A percentile compares a stretch with the other conserved stretches of the same genome.
phyloP scores from a whole-genome alignment of 2,113 vertebrate genomes.

The Euleptes europaea region DNA sequence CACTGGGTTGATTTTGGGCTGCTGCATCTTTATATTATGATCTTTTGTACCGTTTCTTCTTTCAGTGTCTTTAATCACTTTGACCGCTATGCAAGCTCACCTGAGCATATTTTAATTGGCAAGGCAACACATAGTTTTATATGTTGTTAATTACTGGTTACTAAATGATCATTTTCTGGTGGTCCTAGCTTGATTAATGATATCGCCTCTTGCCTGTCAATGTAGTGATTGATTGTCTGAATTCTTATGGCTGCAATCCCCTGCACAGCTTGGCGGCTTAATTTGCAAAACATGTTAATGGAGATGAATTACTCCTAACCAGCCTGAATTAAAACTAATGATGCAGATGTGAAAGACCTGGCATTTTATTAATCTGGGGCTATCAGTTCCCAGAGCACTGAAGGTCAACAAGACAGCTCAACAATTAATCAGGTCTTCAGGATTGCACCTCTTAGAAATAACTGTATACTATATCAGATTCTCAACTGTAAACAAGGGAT shows the following conservation, averaged over 20 bases:
- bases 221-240: not conserved
- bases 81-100: not conserved
- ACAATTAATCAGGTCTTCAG: not conserved
- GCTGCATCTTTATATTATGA: not conserved
- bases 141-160: not conserved
- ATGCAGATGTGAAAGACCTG: slow-evolving; percentile 58
- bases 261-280: not conserved
- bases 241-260: not conserved
- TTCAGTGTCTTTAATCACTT: not conserved
- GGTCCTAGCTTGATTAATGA: not conserved
- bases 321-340: slow-evolving; percentile 52
- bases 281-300: not conserved
- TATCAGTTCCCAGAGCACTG: slow-evolving; percentile 52
- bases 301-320: not conserved
- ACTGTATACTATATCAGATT: slow-evolving; percentile 3
- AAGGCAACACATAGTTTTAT: not conserved
- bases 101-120: not conserved
- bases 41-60: not conserved
- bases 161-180: not conserved
- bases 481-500: slow-evolving; percentile 12
- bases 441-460: not conserved
- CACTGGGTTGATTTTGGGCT: not conserved
- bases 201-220: not conserved
- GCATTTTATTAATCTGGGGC: slow-evolving; percentile 56
- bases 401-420: slow-evolving; percentile 31